Evolutionary conservation across 2,888 invertebrate genomes (phyloP), one percentile per base, ranked within the genome.

Genomic region (Tiliacea aurago): DNA sequence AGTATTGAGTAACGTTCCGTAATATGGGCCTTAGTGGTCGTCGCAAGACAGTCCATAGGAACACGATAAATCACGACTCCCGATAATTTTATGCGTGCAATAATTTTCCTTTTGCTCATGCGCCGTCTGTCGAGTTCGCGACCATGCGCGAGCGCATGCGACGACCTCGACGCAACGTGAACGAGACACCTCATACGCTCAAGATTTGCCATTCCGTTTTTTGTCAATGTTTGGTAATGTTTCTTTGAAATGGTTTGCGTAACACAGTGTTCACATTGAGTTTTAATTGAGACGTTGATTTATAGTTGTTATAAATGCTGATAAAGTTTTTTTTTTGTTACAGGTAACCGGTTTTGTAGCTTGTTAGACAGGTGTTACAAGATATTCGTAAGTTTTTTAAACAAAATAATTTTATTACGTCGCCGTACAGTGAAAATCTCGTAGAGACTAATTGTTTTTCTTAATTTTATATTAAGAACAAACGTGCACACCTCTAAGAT

Each of bases 261-360:
- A 81, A 81, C 53, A 68, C 74, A 51, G 81, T 74, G 56, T 45
- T 49, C 43, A 56, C 15, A 47, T 56, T 7, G 47, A 51, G 6
- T 63, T 70, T 66, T 73, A 64, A 65, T 56, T 47, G 51, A 61
- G 45, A 49, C 15, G 20, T 33, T 66, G 56, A 80, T 80, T 81
- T 81, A 69, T 68, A 43, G n/a, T 45, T n/a, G n/a, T 37, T 71
- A 69, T 33, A 68, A 65, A 68, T 70, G 15, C 41, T 84, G 55
- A 84, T 81, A 55, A 68, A 66, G 47, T 20, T 70, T 75, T 68
- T 79, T 70, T 56, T 66, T 75, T 73, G 83, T 80, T 83, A n/a
- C 80, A 80, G 80, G 85, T 73, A 84, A 83, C 78, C 53, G n/a
- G 78, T 82, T 78, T 69, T 58, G 9, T 55, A 56, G 20, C 71